Conservation (phyloP, 2,888 invertebrate genomes). For the Cryptops parisi region DNA sequence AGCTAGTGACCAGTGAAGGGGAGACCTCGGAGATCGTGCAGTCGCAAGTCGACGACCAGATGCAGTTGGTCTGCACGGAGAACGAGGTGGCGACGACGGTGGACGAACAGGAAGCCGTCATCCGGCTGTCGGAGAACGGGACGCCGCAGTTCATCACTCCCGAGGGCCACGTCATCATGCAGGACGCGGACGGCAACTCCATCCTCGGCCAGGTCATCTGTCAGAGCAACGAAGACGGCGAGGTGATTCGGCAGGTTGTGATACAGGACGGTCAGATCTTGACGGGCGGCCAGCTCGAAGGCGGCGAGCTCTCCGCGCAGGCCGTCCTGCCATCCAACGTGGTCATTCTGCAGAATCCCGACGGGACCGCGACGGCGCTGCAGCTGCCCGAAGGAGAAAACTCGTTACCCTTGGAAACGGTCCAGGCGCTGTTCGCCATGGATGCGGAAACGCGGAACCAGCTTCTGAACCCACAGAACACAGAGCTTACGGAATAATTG, state of each 20-base stretch:
- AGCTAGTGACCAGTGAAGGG: too few relatives aligned
- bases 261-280: constrained; percentile 15
- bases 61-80: not conserved
- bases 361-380: constrained; percentile 22
- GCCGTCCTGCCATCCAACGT: constrained; percentile 18
- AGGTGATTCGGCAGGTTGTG: constrained; percentile 14
- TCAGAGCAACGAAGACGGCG: constrained; percentile 14
- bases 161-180: constrained; percentile 2
- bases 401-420: constrained; percentile 28
- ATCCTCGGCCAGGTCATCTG: constrained; percentile 13
- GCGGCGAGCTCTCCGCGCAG: constrained; percentile 15
- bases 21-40: not conserved
- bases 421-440: constrained; percentile 29
- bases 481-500: not conserved
- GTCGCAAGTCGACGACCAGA: not conserved
- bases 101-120: constrained; percentile 2
- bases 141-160: constrained; percentile 9
- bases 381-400: constrained; percentile 23
- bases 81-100: not conserved
- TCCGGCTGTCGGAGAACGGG: constrained; percentile 7
- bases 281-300: constrained; percentile 10
- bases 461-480: not conserved
- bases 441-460: constrained; percentile 15
- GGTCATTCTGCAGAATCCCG: constrained; percentile 23
- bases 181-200: constrained; percentile 7